Percentiles rank a stretch among this genome's conserved stretches.
phyloP scores from a whole-genome alignment of 2,113 vertebrate species.

The Notarius quadriscutis region DNA sequence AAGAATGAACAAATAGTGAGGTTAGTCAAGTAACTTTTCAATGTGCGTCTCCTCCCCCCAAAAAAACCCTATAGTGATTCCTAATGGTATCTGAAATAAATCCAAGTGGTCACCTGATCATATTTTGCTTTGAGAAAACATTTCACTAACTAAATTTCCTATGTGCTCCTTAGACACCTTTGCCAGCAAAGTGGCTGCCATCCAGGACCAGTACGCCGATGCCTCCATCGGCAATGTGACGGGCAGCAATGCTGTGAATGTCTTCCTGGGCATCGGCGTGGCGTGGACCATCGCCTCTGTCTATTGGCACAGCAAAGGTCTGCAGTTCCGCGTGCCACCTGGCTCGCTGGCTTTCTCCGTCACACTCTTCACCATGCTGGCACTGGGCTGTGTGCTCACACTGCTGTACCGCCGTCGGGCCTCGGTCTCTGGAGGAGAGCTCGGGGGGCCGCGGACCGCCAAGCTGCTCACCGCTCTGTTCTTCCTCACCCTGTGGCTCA shows the following conservation, averaged over 20 bases:
- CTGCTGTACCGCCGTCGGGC: constrained; percentile 78
- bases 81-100: neutral
- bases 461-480: constrained; percentile 77
- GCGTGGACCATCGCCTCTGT: constrained; percentile 82
- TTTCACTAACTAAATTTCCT: neutral
- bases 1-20: neutral
- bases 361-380: constrained; percentile 79
- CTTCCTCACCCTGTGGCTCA: constrained; percentile 76
- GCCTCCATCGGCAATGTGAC: constrained; percentile 84
- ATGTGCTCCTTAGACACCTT: constrained; percentile 74
- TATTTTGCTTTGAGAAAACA: neutral
- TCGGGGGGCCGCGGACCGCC: constrained; percentile 78
- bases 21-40: neutral
- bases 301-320: constrained; percentile 75
- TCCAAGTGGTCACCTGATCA: neutral
- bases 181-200: constrained; percentile 82
- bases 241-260: constrained; percentile 82
- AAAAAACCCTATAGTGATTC: neutral
- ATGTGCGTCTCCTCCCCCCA: no score
- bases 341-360: constrained; percentile 83
- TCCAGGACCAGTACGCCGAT: constrained; percentile 83
- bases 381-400: constrained; percentile 65
- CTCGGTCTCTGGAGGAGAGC: constrained; percentile 72
- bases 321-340: constrained; percentile 72
- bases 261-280: constrained; percentile 82